phyloP scores from a whole-genome alignment of 2,888 invertebrate species.

The Nephrotoma flavescens region DNA sequence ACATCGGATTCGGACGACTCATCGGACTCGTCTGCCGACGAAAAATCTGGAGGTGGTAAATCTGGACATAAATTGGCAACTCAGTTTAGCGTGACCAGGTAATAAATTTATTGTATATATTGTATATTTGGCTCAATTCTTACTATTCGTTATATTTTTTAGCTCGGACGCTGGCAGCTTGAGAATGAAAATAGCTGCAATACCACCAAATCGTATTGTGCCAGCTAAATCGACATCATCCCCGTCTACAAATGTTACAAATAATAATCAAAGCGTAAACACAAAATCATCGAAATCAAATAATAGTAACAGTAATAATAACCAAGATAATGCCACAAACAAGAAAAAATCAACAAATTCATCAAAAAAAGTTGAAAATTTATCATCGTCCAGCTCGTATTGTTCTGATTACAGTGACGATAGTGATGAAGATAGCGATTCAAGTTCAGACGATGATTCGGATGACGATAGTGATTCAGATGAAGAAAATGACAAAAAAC shows the following conservation, averaged over 20 bases:
- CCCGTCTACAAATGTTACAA: slow-evolving; percentile 8
- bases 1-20: slow-evolving; percentile 6
- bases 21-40: slow-evolving; percentile 5
- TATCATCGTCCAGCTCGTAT: slow-evolving; percentile 12
- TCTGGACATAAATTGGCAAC: slow-evolving; percentile 9
- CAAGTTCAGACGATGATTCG: slow-evolving; percentile 11
- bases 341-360: slow-evolving; percentile 2
- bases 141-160: not conserved
- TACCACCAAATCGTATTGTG: slow-evolving; percentile 16
- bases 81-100: slow-evolving; percentile 15
- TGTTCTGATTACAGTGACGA: slow-evolving; percentile 11
- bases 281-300: not conserved
- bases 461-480: not conserved
- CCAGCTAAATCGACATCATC: slow-evolving; percentile 4
- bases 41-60: slow-evolving; percentile 4
- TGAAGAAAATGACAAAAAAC: not conserved
- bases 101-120: not conserved
- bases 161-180: slow-evolving; percentile 29
- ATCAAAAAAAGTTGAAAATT: slow-evolving; percentile 10
- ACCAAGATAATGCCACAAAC: slow-evolving; percentile 8
- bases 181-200: slow-evolving; percentile 32
- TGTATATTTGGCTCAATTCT: not conserved
- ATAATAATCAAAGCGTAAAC: slow-evolving; percentile 6
- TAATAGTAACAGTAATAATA: slow-evolving; percentile 13
- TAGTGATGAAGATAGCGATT: slow-evolving; percentile 14